These are phyloP conservation scores for Paguma larvata DNA, from an alignment of 2,797 vertebrate species.

Conservation along the genomic window DNA sequence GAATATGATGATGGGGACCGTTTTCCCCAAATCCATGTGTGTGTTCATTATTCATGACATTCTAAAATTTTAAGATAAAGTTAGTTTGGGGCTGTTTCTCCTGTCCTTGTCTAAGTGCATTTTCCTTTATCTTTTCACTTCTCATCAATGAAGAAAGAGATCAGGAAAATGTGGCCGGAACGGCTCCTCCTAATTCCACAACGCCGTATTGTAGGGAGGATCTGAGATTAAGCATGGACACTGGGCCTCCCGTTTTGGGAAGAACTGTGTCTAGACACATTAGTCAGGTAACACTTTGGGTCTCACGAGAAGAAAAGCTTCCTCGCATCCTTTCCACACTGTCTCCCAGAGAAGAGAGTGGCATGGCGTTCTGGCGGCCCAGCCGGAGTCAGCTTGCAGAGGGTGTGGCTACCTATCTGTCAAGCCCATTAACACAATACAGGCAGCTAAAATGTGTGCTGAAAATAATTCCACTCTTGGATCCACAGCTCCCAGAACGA, in stretches of 20 bases:
- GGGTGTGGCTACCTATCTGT: background rate
- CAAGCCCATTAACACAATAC: background rate
- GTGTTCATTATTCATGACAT: background rate
- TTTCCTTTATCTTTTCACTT: background rate
- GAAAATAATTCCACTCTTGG: slow-evolving; percentile 21
- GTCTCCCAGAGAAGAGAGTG: background rate
- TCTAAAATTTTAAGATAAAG: slow-evolving; percentile 31
- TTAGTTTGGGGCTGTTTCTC: background rate
- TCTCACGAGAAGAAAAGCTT: background rate
- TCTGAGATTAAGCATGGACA: background rate
- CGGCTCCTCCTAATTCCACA: background rate
- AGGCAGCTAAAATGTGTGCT: background rate
- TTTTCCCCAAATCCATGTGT: background rate
- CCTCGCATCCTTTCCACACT: background rate
- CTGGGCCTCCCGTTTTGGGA: background rate
- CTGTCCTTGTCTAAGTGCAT: background rate
- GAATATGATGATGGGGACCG: background rate
- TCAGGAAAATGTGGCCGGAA: background rate
- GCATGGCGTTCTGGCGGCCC: background rate
- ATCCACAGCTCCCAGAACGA: background rate
- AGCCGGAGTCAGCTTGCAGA: background rate
- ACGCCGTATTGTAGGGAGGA: background rate
- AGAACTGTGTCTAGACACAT: background rate
- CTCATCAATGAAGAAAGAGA: background rate
- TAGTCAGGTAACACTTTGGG: background rate